These are phyloP conservation scores for Sthenelais limicola DNA, from an alignment of 2,888 invertebrate genomes.

Conservation along the genomic window DNA sequence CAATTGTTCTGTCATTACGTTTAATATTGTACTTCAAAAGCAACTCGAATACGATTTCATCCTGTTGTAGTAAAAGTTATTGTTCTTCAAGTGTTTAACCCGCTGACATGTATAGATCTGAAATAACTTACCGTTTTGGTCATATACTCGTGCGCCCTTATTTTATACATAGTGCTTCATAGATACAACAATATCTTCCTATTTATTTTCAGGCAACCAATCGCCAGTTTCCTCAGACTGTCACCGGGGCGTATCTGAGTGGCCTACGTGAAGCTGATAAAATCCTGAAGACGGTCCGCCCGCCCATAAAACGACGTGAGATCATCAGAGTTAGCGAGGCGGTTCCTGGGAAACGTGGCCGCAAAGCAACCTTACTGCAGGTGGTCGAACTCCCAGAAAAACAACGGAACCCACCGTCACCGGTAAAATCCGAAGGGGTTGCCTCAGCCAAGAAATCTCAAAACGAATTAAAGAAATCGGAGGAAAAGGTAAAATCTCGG, in stretches of 20 bases:
- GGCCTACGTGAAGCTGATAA: conserved; percentile 72
- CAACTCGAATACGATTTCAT: no score
- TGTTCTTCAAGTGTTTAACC: no score
- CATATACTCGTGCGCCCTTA: no score
- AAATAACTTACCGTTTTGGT: no score
- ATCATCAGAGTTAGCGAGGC: conserved; percentile 23
- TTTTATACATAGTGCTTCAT: no score
- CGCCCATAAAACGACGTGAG: conserved; percentile 17
- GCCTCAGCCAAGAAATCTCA: not conserved
- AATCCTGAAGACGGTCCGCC: conserved; percentile 50
- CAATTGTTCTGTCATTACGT: no score
- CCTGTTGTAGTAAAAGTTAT: no score
- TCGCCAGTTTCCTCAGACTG: conserved; percentile 73
- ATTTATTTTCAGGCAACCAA: conserved; percentile 72
- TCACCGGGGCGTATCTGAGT: conserved; percentile 74
- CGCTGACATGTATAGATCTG: no score
- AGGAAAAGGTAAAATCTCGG: not conserved
- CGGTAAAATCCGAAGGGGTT: not conserved
- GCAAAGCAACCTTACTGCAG: conserved; percentile 17
- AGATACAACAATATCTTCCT: no score
- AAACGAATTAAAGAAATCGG: not conserved
- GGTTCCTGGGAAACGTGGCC: conserved; percentile 20
- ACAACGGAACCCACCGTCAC: no score
- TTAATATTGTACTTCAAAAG: no score
- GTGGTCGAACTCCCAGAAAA: conserved; percentile 29